A percentile compares a stretch with the other conserved stretches of the same genome.
Evolutionary conservation across 2,113 vertebrate genomes (phyloP).

Genomic region (Callipepla californica): DNA sequence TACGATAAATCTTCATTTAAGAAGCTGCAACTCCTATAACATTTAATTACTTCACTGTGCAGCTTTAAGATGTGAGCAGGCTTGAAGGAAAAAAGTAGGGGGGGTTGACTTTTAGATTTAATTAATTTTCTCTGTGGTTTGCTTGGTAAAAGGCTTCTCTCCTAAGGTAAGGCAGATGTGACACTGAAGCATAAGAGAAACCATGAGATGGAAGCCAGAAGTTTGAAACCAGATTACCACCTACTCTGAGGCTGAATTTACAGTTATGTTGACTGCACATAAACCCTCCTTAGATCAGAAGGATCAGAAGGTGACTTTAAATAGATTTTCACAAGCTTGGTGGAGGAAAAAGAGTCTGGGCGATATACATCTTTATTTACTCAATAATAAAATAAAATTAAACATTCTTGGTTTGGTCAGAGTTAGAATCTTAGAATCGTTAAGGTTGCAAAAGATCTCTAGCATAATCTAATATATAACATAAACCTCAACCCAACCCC

Average conservation of each 20-base stretch:
- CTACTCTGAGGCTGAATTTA: not conserved
- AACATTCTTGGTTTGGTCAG: not conserved
- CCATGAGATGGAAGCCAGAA: not conserved
- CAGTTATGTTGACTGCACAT: fast-evolving
- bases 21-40: not conserved
- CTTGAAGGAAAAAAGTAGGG: not conserved
- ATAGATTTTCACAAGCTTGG: not conserved
- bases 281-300: not conserved
- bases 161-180: not conserved
- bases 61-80: not conserved
- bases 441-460: too few species aligned
- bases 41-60: not conserved
- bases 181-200: not conserved
- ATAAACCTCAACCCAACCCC: too few species aligned
- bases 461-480: too few species aligned
- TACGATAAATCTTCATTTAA: constrained; percentile 21
- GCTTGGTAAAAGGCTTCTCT: not conserved
- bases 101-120: not conserved
- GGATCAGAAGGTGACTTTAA: not conserved
- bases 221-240: not conserved
- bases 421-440: not conserved
- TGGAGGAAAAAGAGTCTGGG: not conserved
- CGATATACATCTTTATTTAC: not conserved
- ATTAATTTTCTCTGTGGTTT: constrained; percentile 5
- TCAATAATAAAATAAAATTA: not conserved